Conservation (phyloP, 2,797 vertebrate genomes). For the Enteromius treurensis region DNA sequence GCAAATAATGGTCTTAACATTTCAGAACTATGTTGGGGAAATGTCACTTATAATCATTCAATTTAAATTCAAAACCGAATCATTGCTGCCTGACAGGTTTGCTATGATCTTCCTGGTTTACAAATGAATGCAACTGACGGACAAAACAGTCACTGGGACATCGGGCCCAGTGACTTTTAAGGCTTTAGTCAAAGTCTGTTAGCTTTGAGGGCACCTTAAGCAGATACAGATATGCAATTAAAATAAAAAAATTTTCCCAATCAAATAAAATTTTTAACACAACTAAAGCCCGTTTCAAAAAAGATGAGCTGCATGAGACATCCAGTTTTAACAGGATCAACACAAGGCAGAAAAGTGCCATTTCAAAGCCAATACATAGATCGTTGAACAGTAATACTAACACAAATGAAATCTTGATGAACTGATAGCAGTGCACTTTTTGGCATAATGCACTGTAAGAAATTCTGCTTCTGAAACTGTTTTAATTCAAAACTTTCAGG, state of each 20-base stretch:
- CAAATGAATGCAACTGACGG: background rate
- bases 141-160: background rate
- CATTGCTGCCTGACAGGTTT: background rate
- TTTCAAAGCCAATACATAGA: background rate
- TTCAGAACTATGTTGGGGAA: background rate
- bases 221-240: background rate
- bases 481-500: constrained; percentile 1
- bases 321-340: background rate
- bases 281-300: background rate
- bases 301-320: background rate
- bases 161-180: background rate
- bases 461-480: constrained; percentile 8
- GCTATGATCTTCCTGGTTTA: background rate
- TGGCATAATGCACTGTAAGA: background rate
- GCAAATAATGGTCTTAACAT: background rate
- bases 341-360: background rate
- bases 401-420: background rate
- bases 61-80: background rate
- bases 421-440: background rate
- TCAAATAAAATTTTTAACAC: background rate
- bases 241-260: background rate
- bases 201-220: background rate
- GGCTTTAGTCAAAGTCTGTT: no score
- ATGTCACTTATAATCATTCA: background rate
- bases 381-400: background rate